A percentile compares a stretch with the other conserved stretches of the same genome.
phyloP scores from a whole-genome alignment of 2,113 vertebrate genomes.

The Dunckerocampus dactyliophorus region DNA sequence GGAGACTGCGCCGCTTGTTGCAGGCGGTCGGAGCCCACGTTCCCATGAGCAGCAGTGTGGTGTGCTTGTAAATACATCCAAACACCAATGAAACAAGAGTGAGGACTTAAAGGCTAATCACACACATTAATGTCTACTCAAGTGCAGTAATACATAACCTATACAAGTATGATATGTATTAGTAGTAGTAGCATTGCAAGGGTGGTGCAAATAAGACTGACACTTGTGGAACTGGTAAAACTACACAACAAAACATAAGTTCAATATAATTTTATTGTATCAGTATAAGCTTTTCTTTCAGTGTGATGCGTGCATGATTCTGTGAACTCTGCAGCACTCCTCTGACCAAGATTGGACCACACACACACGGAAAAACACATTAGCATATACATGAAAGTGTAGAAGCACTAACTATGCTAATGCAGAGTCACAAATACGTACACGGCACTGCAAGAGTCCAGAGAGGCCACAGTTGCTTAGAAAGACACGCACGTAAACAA shows the following conservation, averaged over 20 bases:
- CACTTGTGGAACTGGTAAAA: background rate
- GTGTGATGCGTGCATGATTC: background rate
- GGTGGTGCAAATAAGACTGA: background rate
- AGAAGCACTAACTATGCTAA: background rate
- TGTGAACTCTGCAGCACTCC: background rate
- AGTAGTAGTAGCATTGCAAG: background rate
- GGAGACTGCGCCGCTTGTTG: background rate
- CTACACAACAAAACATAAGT: too few species aligned
- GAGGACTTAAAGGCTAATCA: background rate
- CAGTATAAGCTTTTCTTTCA: background rate
- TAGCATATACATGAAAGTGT: slow-evolving; percentile 5
- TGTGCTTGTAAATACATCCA: too few species aligned
- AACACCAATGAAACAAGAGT: background rate
- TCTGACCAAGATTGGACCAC: background rate
- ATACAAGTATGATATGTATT: background rate
- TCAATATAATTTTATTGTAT: too few species aligned
- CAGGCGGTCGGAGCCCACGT: background rate
- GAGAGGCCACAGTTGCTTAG: background rate
- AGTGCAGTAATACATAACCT: background rate
- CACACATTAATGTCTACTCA: background rate
- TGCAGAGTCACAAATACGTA: background rate
- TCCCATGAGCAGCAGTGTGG: background rate
- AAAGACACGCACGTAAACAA: background rate
- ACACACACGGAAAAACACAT: background rate
- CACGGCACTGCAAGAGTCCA: background rate